A percentile compares a stretch with the other conserved stretches of the same genome.
Conservation (phyloP, 2,888 invertebrate species). For the Odontomyia ornata region DNA sequence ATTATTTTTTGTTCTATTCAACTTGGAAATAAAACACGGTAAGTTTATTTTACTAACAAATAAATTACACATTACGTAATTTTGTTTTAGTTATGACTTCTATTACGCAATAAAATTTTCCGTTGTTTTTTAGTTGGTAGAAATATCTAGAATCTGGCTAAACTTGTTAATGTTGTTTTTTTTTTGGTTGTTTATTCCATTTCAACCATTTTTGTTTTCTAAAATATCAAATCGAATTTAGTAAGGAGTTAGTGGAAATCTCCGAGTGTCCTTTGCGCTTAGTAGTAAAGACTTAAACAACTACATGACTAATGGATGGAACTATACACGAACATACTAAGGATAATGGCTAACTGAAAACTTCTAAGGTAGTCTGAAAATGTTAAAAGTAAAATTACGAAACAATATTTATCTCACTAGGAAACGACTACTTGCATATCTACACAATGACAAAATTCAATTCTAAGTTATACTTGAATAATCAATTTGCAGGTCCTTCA, state of each 20-base stretch:
- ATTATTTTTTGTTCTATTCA: constrained; percentile 7
- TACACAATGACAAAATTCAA: constrained; percentile 12
- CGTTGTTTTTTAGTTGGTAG: background rate
- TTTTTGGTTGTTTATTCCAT: constrained; percentile 30
- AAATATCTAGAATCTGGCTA: background rate
- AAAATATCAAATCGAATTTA: constrained; percentile 4
- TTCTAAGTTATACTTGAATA: constrained; percentile 27
- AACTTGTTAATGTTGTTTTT: constrained; percentile 10
- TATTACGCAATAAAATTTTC: background rate
- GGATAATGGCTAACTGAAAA: constrained; percentile 12
- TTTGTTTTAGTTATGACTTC: background rate
- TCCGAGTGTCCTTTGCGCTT: constrained; percentile 48
- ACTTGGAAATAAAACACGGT: constrained; percentile 27
- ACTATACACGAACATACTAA: constrained; percentile 45
- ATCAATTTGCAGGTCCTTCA: background rate
- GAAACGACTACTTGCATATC: constrained; percentile 28
- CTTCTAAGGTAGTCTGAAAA: background rate
- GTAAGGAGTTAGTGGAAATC: background rate
- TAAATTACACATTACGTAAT: constrained; percentile 1
- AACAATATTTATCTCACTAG: background rate
- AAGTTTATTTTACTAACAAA: constrained; percentile 17
- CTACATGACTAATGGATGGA: constrained; percentile 50
- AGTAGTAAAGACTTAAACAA: constrained; percentile 43
- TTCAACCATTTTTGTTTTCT: background rate
- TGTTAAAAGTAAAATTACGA: background rate